Evolutionary conservation across 2,797 vertebrate species (phyloP).

Genomic region (Antennarius maculatus): DNA sequence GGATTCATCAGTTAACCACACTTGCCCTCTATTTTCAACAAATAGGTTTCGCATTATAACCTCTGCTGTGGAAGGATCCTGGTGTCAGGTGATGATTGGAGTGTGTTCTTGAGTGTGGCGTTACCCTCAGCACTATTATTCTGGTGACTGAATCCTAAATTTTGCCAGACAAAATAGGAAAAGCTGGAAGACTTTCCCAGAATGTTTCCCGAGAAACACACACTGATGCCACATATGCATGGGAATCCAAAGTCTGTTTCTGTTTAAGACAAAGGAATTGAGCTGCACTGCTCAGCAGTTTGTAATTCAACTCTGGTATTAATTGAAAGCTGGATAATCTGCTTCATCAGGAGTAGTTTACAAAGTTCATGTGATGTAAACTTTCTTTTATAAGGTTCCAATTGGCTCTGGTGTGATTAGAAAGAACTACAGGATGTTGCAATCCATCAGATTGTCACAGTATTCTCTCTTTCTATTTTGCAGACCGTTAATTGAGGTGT

Average conservation of each 20-base stretch:
- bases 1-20: conserved; percentile 38
- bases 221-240: conserved; percentile 1
- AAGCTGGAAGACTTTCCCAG: conserved; percentile 14
- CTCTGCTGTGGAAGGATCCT: conserved; percentile 34
- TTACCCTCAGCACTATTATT: not conserved
- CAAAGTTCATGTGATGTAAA: conserved; percentile 58
- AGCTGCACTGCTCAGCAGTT: conserved; percentile 55
- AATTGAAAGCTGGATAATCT: conserved; percentile 72
- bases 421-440: conserved; percentile 37
- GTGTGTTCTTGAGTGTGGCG: conserved; percentile 14
- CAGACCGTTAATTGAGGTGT: conserved; percentile 13
- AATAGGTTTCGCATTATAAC: conserved; percentile 37
- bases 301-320: conserved; percentile 73
- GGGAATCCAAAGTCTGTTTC: conserved; percentile 52
- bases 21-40: conserved; percentile 26
- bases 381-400: conserved; percentile 51
- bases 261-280: conserved; percentile 67
- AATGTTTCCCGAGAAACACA: conserved; percentile 30
- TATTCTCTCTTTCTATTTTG: conserved; percentile 2
- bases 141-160: conserved; percentile 18
- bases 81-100: conserved; percentile 36
- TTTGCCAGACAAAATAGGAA: conserved; percentile 13
- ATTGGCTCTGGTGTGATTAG: conserved; percentile 31
- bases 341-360: conserved; percentile 77
- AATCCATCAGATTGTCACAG: conserved; percentile 34